Base-by-base conservation (phyloP, 2,888 invertebrate species). In the Orthosia incerta region DNA sequence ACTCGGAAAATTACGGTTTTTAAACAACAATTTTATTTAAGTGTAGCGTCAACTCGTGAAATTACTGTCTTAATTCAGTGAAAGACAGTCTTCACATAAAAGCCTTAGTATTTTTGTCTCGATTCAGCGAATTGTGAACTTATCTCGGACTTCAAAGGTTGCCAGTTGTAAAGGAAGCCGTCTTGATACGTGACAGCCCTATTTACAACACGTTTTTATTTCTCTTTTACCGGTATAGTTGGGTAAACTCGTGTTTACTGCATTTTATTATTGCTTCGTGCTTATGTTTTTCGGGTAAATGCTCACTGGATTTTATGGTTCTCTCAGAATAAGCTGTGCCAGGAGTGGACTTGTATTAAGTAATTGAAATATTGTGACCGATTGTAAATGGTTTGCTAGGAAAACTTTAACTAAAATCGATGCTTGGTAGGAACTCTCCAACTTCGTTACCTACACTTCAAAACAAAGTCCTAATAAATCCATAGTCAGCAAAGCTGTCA, bases 401-500 rank as follows among this genome's bases (percentile, higher is more conserved):
- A 39, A 39, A 39, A 39, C 9, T 39, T 39, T 39, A 31, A 65
- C 15, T 20, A 64, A 39, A 39, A 39, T 9, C 39, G 39, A 39
- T 39, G 39, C 39, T 39, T 9, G 7, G 39, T 39, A 9, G 1
- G 9, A 39, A 39, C 31, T 12, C 9, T 11, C n/a, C 12, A 16
- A 31, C 7, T 51, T 51, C 2, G 7, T 23, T 20, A 20, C 23
- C 0, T 18, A 39, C 18, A 2, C 13, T 74, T 51, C 18, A 67
- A 74, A 82, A 79, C 70, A 76, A 78, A 74, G 63, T 71, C 31
- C 63, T 67, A 55, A 74, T 80, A 81, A 76, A 83, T 77, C 70
- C 71, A 71, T 82, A 87, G 87, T 86, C 83, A 86, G 84, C 76
- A 83, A 86, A 87, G 80, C 86, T 88, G 89, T 88, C 89, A 87